Evolutionary conservation across 1,140 invertebrate genomes (phyloP).

Genomic region (Andricus grossulariae): DNA sequence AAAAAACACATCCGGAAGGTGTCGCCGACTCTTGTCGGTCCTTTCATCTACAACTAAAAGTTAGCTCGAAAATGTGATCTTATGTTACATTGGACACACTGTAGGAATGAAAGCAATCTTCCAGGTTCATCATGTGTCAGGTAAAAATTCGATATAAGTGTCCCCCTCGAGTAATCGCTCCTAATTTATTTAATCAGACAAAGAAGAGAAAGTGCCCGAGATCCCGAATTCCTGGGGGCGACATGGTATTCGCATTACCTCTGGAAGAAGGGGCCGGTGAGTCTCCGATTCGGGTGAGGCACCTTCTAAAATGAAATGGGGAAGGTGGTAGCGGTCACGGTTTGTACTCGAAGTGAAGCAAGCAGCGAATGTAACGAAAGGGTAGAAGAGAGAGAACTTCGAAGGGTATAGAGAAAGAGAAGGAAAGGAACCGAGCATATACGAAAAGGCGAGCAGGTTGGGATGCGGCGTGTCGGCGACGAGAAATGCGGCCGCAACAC

Average conservation of each 20-base stretch:
- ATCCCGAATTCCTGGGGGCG: slow-evolving; percentile 48
- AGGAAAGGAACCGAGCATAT: slow-evolving; percentile 41
- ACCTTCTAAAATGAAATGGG: slow-evolving; percentile 29
- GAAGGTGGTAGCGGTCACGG: slow-evolving; percentile 4
- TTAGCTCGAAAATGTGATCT: no score
- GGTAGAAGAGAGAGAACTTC: not conserved
- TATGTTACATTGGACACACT: no score
- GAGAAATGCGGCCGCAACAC: slow-evolving; percentile 58
- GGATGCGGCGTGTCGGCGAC: slow-evolving; percentile 57
- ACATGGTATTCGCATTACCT: slow-evolving; percentile 55
- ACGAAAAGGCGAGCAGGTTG: slow-evolving; percentile 52
- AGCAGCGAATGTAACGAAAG: not conserved
- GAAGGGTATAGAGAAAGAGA: slow-evolving; percentile 35
- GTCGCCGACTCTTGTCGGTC: no score
- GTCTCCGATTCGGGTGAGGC: slow-evolving; percentile 14
- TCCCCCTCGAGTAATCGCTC: slow-evolving; percentile 52
- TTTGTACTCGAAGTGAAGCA: slow-evolving; percentile 6
- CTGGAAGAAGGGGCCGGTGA: slow-evolving; percentile 41
- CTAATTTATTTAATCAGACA: slow-evolving; percentile 59
- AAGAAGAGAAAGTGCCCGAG: slow-evolving; percentile 54
- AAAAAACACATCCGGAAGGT: no score
- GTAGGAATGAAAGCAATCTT: slow-evolving; percentile 17
- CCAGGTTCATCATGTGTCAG: slow-evolving; percentile 54
- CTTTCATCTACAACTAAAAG: no score
- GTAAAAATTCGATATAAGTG: slow-evolving; percentile 51